Evolutionary conservation across 2,113 vertebrate species (phyloP), one percentile per base, ranked within the genome.

Genomic region (Pseudorhombus dupliciocellatus): DNA sequence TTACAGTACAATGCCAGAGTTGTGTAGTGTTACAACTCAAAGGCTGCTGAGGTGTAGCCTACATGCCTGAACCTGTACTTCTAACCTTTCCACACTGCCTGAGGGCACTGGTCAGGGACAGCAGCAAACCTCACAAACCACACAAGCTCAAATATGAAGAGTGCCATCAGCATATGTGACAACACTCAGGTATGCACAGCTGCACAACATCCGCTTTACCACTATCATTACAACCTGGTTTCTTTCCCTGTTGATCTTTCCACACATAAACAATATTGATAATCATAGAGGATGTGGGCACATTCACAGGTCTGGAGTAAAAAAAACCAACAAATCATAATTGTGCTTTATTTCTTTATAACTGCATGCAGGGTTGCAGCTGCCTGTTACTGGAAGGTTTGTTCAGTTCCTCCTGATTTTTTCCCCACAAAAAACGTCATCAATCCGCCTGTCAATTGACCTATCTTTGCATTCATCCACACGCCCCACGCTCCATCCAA

Each of bases 81-180:
- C 76, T 69, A 68, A 84, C 57, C 54, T 65, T 54, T 84, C 55
- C 77, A 79, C 60, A 28, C 18, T 61, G 12, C 79, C 66, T 52
- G 20, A 63, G 46, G 77, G 31, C 28, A 74, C 50, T 83, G 72
- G 82, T 86, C n/a, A 65, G n/a, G 18, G 48, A 80, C 48, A 70
- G n/a, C n/a, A 61, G 64, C 25, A 70, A 70, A 28, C 22, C 57
- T 55, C 26, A 68, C 50, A 75, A 68, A 70, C 42, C 56, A 71
- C 70, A 69, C 46, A 53, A 1, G 8, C 24, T 48, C 6, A 73
- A 26, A 31, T 52, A 7, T 57, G 11, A 59, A 25, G 16, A 74
- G 57, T 78, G 50, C 68, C 59, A 74, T 73, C 37, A 57, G 18
- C 28, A 81, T 22, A 62, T 50, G 56, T 31, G 55, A 11, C 64